These are phyloP conservation scores for Poicephalus meyeri DNA, from an alignment of 2,113 vertebrate genomes.

Conservation along the genomic window DNA sequence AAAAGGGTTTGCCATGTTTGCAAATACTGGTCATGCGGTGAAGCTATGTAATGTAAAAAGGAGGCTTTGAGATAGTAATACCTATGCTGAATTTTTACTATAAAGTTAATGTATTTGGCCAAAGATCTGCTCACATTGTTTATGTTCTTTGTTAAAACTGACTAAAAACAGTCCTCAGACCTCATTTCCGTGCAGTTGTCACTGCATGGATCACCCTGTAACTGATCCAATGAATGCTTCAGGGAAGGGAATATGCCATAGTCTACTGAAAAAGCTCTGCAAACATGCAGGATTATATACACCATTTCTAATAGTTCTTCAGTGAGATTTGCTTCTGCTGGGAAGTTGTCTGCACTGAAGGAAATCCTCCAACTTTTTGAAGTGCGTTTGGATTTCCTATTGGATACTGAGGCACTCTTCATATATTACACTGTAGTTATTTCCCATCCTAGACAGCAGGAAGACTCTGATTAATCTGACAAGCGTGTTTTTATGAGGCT, in stretches of 20 bases:
- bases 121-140: neutral
- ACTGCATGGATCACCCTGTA: neutral
- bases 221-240: neutral
- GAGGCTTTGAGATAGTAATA: neutral
- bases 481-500: neutral
- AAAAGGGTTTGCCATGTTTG: neutral
- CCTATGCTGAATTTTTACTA: neutral
- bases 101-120: neutral
- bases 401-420: neutral
- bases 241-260: neutral
- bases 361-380: neutral
- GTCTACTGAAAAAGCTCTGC: neutral
- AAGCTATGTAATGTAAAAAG: neutral
- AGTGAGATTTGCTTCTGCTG: neutral
- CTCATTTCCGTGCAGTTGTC: neutral
- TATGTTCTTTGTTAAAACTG: neutral
- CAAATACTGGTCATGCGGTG: neutral
- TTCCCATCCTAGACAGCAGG: neutral
- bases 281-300: neutral
- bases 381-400: neutral
- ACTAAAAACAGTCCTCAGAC: neutral
- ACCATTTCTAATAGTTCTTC: neutral
- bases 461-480: neutral
- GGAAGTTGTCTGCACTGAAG: neutral
- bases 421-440: fast-evolving